These are phyloP conservation scores for crab-eating macaque (Macaca fascicularis) DNA, from an alignment of 2,113 vertebrate species.

Conservation along the genomic window T2T-MFA8v1.1 NC_088385.1:73964001-73964500, in stretches of 20 bases:
- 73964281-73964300: slow-evolving; percentile 38
- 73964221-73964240: slow-evolving; percentile 68
- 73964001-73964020: neutral
- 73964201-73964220: slow-evolving; percentile 65
- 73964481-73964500: neutral
- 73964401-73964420: no score
- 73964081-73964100: slow-evolving; percentile 30
- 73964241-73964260: slow-evolving; percentile 67
- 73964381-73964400: no score
- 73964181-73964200: slow-evolving; percentile 72
- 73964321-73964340: slow-evolving; percentile 30
- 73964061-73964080: neutral
- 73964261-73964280: slow-evolving; percentile 30
- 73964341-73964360: neutral
- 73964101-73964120: slow-evolving; percentile 45
- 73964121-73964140: slow-evolving; percentile 46
- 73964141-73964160: slow-evolving; percentile 72
- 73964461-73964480: no score
- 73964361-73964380: no score
- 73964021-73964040: neutral
- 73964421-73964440: no score
- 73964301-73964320: slow-evolving; percentile 38
- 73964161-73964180: slow-evolving; percentile 54
- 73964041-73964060: slow-evolving; percentile 5
- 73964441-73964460: no score